A percentile compares a stretch with the other conserved stretches of the same genome.
Evolutionary conservation across 2,797 vertebrate species (phyloP).

Genomic region (Mallotus villosus): DNA sequence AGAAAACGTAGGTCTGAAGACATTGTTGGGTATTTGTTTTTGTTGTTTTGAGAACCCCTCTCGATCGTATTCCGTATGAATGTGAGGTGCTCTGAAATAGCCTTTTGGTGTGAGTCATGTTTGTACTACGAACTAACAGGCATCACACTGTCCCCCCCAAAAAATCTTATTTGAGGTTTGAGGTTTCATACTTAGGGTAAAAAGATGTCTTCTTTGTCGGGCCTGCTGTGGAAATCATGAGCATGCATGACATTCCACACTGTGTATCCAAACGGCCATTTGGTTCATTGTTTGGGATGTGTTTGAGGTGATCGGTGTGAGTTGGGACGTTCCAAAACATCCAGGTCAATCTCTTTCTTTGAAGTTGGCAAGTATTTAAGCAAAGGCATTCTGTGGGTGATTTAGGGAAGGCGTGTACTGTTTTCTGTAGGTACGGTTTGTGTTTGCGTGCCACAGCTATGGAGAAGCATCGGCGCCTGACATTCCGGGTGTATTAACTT

Average conservation of each 20-base stretch:
- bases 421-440: constrained; percentile 3
- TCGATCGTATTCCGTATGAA: neutral
- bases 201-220: neutral
- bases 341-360: neutral
- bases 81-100: neutral
- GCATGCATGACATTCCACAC: constrained; percentile 24
- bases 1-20: neutral
- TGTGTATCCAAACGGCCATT: constrained; percentile 13
- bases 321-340: neutral
- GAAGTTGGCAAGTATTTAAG: neutral
- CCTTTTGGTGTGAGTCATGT: too few species aligned
- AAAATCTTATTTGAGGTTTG: neutral
- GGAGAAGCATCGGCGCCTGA: constrained; percentile 32
- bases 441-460: constrained; percentile 38
- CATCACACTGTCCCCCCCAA: too few species aligned
- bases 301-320: neutral
- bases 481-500: neutral
- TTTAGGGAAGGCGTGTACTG: too few species aligned
- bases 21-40: neutral
- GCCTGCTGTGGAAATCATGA: constrained; percentile 3
- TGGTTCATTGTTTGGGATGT: neutral
- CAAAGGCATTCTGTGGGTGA: too few species aligned
- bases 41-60: neutral
- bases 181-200: neutral
- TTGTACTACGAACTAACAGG: too few species aligned